Base-by-base conservation (phyloP, 2,113 vertebrate genomes). In the Perca fluviatilis region DNA sequence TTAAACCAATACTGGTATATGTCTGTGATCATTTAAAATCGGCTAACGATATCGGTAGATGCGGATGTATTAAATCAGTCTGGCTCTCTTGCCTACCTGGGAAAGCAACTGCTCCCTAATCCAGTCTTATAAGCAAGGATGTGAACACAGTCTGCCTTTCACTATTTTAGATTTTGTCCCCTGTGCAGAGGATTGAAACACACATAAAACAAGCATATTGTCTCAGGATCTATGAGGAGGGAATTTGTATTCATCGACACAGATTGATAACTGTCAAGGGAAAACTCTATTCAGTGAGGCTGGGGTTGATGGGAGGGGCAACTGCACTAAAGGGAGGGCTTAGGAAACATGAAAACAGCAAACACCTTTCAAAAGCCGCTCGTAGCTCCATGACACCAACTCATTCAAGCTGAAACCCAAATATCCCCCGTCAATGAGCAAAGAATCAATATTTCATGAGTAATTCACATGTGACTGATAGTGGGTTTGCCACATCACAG, bases 361-460 rank as follows among this genome's bases (percentile, higher is more conserved):
- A 84, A 74, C 58, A 54, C 68, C 46, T 73, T 80, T 83, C 57
- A 74, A 71, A 78, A 33, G 46, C 63, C 12, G 40, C 30, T 58
- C 47, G 63, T 49, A 75, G 64, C 56, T 71, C 56, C 16, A 15
- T 62, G 18, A 51, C 27, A 68, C 40, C 57, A 19, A 12, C 57
- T 80, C 68, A 74, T 75, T 66, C 57, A 74, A 47, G 62, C 68
- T 47, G 8, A 73, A 68, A 50, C 36, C 14, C 64, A 67, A 67
- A 74, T 54, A 82, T 62, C 43, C 72, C 63, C 19, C 0, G 16
- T 19, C 23, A 36, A 67, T 30, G 27, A 68, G 51, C 71, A 77
- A 40, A 79, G 36, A 86, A 85, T 82, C 51, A 57, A 57, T 77
- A 53, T 62, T 73, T 82, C 51, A 77, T 65, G 60, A 77, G 82